Conservation (phyloP, 2,888 invertebrate species). For the Amiota minor region DNA sequence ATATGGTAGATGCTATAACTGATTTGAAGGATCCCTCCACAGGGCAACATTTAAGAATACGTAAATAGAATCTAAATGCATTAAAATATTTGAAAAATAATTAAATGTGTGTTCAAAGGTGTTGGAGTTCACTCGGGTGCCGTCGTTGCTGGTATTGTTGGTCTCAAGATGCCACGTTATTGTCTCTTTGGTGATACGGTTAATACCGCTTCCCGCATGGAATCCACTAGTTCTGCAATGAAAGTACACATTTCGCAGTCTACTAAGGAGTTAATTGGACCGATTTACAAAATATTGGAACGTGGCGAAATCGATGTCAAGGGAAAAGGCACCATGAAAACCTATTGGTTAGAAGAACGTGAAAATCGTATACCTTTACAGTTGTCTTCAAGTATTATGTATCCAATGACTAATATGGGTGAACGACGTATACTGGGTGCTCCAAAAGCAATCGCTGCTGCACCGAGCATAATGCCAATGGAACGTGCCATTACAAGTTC, state of each 20-base stretch:
- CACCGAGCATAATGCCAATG: constrained; percentile 19
- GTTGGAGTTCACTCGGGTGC: constrained; percentile 93
- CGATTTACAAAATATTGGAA: constrained; percentile 83
- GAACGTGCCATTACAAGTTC: neutral
- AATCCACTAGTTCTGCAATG: constrained; percentile 93
- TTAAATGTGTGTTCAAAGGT: constrained; percentile 38
- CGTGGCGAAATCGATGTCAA: constrained; percentile 91
- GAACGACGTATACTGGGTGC: constrained; percentile 42
- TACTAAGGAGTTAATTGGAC: constrained; percentile 84
- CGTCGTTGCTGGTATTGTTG: constrained; percentile 94
- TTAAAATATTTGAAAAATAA: neutral
- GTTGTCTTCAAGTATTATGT: constrained; percentile 61
- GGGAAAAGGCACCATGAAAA: constrained; percentile 93
- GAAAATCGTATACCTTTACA: constrained; percentile 78
- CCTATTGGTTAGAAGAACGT: constrained; percentile 87
- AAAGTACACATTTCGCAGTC: constrained; percentile 95
- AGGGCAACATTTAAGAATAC: constrained; percentile 86
- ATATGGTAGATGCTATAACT: constrained; percentile 95
- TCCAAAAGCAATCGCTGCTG: constrained; percentile 49
- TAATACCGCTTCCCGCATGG: constrained; percentile 93
- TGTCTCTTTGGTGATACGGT: constrained; percentile 89
- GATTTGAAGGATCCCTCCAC: constrained; percentile 94
- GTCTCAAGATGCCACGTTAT: constrained; percentile 88
- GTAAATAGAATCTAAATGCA: constrained; percentile 66
- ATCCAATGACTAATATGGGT: constrained; percentile 57